Evolutionary conservation across 2,888 invertebrate genomes (phyloP).

Genomic region (Apodemia mormo): DNA sequence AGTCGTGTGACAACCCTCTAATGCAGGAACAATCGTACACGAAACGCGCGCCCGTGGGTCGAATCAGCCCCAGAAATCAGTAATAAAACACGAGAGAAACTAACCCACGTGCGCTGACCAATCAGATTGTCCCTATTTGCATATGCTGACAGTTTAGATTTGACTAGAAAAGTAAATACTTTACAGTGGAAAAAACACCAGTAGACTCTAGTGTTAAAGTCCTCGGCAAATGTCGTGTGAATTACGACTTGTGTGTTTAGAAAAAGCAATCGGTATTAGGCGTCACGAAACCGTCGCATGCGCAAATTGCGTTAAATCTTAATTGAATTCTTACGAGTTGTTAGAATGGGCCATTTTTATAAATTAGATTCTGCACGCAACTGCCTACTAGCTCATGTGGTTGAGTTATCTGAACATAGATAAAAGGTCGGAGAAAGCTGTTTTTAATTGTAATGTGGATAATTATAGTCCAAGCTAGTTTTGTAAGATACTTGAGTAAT

Average conservation of each 20-base stretch:
- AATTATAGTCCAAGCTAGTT: not conserved
- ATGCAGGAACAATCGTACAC: constrained; percentile 54
- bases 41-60: constrained; percentile 64
- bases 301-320: constrained; percentile 66
- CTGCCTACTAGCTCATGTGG: constrained; percentile 39
- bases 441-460: constrained; percentile 21
- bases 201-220: constrained; percentile 7
- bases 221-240: constrained; percentile 4
- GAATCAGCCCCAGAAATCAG: constrained; percentile 68
- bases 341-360: constrained; percentile 69
- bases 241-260: constrained; percentile 29
- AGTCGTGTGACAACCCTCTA: constrained; percentile 43
- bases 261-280: constrained; percentile 33
- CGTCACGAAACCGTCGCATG: constrained; percentile 52
- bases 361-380: constrained; percentile 76
- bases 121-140: constrained; percentile 70
- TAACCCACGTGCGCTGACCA: constrained; percentile 66
- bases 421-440: constrained; percentile 45
- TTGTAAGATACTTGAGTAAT: not conserved
- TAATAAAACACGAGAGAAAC: constrained; percentile 69
- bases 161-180: constrained; percentile 28
- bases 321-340: constrained; percentile 74
- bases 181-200: constrained; percentile 28
- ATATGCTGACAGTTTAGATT: constrained; percentile 74
- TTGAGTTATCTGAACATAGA: constrained; percentile 41